Evolutionary conservation across 2,888 invertebrate genomes (phyloP).

Genomic region (Agelastica alni): DNA sequence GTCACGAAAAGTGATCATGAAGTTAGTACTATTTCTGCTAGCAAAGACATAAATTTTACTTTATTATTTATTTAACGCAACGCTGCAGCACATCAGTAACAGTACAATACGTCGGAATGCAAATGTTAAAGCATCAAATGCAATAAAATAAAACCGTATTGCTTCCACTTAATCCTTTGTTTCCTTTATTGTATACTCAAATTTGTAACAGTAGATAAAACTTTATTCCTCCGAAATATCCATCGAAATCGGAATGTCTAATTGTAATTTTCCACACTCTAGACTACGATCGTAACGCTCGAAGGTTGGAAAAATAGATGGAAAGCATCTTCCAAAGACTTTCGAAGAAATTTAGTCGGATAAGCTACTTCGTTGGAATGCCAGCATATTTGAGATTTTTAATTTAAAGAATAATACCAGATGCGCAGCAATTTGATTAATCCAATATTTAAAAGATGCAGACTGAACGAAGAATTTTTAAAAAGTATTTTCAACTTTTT

Average conservation of each 20-base stretch:
- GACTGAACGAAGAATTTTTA: too few relatives aligned
- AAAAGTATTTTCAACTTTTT: too few relatives aligned
- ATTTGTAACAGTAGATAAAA: background rate
- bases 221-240: constrained; percentile 1
- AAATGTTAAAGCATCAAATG: background rate
- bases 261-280: background rate
- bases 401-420: too few relatives aligned
- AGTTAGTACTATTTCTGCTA: too few relatives aligned
- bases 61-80: background rate
- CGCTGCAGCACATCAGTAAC: background rate
- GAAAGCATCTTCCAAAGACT: background rate
- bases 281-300: background rate
- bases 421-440: too few relatives aligned
- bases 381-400: too few relatives aligned
- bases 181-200: background rate
- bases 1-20: background rate
- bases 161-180: background rate
- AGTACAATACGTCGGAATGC: background rate
- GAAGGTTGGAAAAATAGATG: background rate
- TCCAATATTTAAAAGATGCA: too few relatives aligned
- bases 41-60: too few relatives aligned
- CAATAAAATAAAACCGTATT: background rate
- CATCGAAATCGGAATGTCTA: constrained; percentile 1
- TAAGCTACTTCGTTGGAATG: too few relatives aligned
- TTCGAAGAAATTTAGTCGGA: too few relatives aligned